Conservation (phyloP, 2,797 vertebrate genomes). For the Tinamus major region DNA sequence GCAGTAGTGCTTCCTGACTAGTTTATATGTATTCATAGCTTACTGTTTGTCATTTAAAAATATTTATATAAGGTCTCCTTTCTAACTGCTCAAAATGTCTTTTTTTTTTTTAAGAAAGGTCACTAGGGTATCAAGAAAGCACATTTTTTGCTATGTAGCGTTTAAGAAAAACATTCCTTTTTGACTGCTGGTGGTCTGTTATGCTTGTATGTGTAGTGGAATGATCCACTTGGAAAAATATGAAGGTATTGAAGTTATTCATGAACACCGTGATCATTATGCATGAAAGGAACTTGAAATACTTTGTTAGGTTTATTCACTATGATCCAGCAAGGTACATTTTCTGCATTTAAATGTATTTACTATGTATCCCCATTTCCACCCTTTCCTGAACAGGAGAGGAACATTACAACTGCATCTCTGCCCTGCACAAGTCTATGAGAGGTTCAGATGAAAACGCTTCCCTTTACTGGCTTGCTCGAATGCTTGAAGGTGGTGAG, state of each 20-base stretch:
- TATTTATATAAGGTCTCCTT: neutral
- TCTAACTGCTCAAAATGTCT: neutral
- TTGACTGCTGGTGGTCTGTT: neutral
- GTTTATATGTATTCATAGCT: neutral
- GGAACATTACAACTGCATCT: constrained; percentile 98
- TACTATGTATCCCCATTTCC: neutral
- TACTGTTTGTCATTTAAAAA: neutral
- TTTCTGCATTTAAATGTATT: neutral
- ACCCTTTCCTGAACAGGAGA: constrained; percentile 70
- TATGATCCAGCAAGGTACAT: neutral
- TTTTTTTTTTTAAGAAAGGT: neutral
- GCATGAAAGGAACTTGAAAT: neutral
- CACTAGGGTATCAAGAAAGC: neutral
- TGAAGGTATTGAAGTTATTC: neutral
- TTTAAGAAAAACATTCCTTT: neutral
- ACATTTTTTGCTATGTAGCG: neutral
- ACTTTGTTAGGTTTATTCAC: neutral
- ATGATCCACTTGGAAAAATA: neutral
- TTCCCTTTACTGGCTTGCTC: constrained; percentile 95
- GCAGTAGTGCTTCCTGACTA: neutral
- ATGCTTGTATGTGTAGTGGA: neutral
- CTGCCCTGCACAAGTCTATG: constrained; percentile 96
- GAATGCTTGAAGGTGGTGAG: constrained; percentile 98
- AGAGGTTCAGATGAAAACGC: constrained; percentile 93
- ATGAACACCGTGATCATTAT: neutral